Conservation (phyloP, 1,140 invertebrate genomes). For the Cotesia vestalis region DNA sequence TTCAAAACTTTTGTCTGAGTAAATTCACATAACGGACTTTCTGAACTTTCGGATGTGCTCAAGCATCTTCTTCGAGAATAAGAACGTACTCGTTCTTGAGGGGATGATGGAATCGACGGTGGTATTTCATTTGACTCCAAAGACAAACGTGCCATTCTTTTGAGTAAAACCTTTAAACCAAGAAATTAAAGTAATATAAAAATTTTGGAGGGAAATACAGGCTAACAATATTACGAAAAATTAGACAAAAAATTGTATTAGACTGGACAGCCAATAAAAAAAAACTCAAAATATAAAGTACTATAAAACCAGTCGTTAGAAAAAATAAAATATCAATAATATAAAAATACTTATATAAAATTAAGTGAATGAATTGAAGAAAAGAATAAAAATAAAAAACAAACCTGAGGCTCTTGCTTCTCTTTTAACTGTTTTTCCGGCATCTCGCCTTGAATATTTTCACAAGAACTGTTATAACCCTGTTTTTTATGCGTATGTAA, state of each 20-base stretch:
- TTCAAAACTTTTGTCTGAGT: slow-evolving; percentile 66
- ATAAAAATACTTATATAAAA: too few species aligned
- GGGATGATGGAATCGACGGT: slow-evolving; percentile 57
- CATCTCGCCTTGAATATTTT: slow-evolving; percentile 71
- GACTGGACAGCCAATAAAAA: too few species aligned
- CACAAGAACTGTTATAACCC: slow-evolving; percentile 79
- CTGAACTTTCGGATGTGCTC: slow-evolving; percentile 61
- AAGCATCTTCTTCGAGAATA: slow-evolving; percentile 52
- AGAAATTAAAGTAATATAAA: too few species aligned
- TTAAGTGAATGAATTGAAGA: too few species aligned
- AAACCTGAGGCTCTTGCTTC: slow-evolving; percentile 68
- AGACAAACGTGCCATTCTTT: slow-evolving; percentile 49
- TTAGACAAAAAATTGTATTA: too few species aligned
- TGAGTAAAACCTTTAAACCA: slow-evolving; percentile 21
- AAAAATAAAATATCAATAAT: too few species aligned
- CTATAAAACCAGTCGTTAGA: too few species aligned
- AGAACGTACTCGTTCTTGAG: slow-evolving; percentile 50
- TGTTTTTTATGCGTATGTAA: slow-evolving; percentile 79
- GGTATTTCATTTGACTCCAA: slow-evolving; percentile 48
- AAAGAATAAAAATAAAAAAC: not conserved
- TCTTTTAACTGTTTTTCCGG: slow-evolving; percentile 71
- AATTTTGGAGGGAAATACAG: too few species aligned
- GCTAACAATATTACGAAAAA: too few species aligned
- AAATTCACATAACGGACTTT: slow-evolving; percentile 65
- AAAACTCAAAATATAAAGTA: too few species aligned